Conservation (phyloP, 2,797 vertebrate species). For the Melanogrammus aeglefinus region DNA sequence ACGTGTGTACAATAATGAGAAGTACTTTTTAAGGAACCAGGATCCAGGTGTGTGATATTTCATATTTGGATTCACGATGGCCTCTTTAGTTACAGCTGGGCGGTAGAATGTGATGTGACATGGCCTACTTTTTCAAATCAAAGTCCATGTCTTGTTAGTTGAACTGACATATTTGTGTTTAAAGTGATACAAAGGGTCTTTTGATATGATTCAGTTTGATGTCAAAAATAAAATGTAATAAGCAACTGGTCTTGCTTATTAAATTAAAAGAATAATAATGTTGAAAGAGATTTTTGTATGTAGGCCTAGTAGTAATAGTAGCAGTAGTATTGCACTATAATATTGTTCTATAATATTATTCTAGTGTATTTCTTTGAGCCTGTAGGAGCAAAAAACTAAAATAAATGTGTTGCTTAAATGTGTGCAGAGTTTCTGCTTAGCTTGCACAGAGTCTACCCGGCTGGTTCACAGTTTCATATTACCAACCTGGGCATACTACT, state of each 20-base stretch:
- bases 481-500: neutral
- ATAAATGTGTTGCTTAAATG: neutral
- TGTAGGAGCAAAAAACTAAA: neutral
- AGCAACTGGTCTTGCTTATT: neutral
- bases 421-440: neutral
- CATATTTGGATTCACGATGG: neutral
- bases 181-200: neutral
- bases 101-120: neutral
- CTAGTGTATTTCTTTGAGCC: neutral
- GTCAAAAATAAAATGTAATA: no score
- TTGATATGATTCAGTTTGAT: neutral
- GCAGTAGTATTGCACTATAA: neutral
- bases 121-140: conserved; percentile 3
- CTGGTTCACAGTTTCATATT: neutral
- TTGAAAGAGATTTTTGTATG: neutral
- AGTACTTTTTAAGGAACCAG: conserved; percentile 28
- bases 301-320: neutral
- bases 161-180: neutral
- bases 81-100: neutral
- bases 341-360: neutral
- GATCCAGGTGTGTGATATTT: neutral
- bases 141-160: neutral
- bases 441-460: neutral
- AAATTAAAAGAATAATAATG: neutral
- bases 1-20: conserved; percentile 44